Evolutionary conservation across 1,140 invertebrate genomes (phyloP).

Genomic region (Lepidurus apus): DNA sequence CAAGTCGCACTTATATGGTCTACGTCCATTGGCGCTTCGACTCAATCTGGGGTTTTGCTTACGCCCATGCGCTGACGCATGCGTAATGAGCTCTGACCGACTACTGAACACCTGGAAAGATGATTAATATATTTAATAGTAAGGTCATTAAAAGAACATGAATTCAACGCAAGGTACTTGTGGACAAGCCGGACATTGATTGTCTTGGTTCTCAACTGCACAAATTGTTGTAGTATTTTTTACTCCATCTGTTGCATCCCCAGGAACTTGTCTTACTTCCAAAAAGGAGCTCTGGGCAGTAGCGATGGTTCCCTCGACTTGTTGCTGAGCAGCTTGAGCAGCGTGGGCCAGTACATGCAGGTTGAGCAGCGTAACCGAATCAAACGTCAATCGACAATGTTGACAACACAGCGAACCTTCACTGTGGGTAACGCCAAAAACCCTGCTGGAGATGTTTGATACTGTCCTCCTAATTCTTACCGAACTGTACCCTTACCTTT

Average conservation of each 20-base stretch:
- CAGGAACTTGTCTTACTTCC: not conserved
- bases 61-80: constrained; percentile 53
- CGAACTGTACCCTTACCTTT: not conserved
- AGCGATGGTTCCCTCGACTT: constrained; percentile 35
- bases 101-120: constrained; percentile 45
- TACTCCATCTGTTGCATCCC: not conserved
- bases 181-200: constrained; percentile 47
- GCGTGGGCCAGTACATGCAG: constrained; percentile 54
- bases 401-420: constrained; percentile 52
- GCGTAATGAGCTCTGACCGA: constrained; percentile 51
- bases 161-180: constrained; percentile 37
- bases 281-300: constrained; percentile 35
- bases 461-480: not conserved
- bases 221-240: not conserved
- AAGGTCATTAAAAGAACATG: constrained; percentile 18
- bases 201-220: constrained; percentile 1
- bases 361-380: constrained; percentile 51
- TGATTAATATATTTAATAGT: not conserved
- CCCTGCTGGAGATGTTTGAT: not conserved
- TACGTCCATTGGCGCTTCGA: constrained; percentile 44
- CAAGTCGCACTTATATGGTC: constrained; percentile 54
- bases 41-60: constrained; percentile 37
- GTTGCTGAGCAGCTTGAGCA: constrained; percentile 42
- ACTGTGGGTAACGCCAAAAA: not conserved
- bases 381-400: constrained; percentile 54